Conservation (phyloP, 2,113 vertebrate species). For the Phalacrocorax pelagicus region DNA sequence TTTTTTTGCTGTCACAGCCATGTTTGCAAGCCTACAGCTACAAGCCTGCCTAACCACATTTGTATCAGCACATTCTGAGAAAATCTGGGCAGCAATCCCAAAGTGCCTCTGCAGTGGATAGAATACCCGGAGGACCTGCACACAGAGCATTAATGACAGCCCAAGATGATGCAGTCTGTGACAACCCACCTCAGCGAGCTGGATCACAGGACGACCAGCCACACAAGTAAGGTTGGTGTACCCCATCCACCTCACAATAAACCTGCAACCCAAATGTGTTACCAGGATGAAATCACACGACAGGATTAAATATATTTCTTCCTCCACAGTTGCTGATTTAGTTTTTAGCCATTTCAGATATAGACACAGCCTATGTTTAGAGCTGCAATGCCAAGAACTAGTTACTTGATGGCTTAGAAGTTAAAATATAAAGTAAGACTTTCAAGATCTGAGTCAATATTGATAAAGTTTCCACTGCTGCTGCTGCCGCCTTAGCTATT, state of each 20-base stretch:
- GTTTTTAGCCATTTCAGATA: background rate
- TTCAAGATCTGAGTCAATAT: background rate
- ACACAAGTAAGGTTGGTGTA: background rate
- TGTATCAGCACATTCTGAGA: conserved; percentile 61
- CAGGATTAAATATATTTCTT: background rate
- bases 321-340: background rate
- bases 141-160: background rate
- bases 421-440: background rate
- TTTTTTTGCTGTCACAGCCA: background rate
- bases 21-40: conserved; percentile 59
- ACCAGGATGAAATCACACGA: background rate
- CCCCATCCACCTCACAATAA: background rate
- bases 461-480: background rate
- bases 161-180: background rate
- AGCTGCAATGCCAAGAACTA: background rate
- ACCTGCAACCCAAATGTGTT: background rate
- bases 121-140: conserved; percentile 28
- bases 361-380: background rate
- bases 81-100: conserved; percentile 60
- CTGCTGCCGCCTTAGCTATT: background rate
- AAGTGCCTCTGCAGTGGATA: conserved; percentile 26
- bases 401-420: background rate
- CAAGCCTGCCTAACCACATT: conserved; percentile 53
- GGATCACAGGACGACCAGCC: background rate
- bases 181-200: background rate